phyloP scores from a whole-genome alignment of 2,113 vertebrate species.

The Pionites leucogaster region DNA sequence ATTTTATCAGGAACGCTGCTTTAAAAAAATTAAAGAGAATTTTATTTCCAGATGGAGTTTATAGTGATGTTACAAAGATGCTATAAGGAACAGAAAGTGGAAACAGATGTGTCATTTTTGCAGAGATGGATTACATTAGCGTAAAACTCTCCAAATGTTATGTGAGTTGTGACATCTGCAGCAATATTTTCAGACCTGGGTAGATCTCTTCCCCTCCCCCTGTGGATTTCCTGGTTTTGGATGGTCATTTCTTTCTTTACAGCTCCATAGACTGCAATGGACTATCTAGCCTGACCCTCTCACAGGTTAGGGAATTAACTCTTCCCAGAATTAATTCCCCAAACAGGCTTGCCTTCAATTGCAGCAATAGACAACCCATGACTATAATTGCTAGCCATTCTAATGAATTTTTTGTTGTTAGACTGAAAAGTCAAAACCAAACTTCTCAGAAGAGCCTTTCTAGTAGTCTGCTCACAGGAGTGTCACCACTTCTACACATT shows the following conservation, averaged over 20 bases:
- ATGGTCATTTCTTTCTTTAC: not conserved
- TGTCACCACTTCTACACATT: not conserved
- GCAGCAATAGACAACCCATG: not conserved
- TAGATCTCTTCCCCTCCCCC: not conserved
- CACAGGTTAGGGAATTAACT: not conserved
- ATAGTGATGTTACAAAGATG: slow-evolving; percentile 62
- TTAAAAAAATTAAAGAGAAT: slow-evolving; percentile 48
- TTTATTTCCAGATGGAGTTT: slow-evolving; percentile 58
- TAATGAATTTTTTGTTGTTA: not conserved
- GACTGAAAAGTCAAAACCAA: not conserved
- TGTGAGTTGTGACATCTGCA: slow-evolving; percentile 47
- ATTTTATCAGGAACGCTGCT: slow-evolving; percentile 41
- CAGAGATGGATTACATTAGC: slow-evolving; percentile 48
- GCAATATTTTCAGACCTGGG: not conserved
- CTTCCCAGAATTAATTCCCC: not conserved
- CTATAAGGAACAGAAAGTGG: slow-evolving; percentile 55
- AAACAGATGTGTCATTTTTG: slow-evolving; percentile 61
- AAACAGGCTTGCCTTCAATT: not conserved
- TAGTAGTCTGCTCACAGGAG: not conserved
- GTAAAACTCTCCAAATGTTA: slow-evolving; percentile 48
- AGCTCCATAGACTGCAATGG: not conserved
- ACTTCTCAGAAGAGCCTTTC: not conserved
- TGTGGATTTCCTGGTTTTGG: not conserved
- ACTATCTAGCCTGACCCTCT: not conserved
- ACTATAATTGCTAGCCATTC: not conserved